Conservation (phyloP, 2,113 vertebrate species). For the Ramphastos sulfuratus region DNA sequence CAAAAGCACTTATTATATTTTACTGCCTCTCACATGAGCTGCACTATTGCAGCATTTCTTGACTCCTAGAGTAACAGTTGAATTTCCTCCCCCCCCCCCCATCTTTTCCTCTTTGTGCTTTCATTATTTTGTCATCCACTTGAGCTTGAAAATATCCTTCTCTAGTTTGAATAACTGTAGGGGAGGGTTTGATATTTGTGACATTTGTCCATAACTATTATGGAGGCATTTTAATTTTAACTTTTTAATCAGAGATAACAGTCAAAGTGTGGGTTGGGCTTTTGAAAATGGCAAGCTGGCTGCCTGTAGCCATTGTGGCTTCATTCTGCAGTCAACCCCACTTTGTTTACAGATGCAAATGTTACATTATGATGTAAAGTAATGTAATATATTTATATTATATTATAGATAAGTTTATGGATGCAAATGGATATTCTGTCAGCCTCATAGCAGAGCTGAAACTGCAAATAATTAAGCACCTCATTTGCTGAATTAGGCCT, state of each 20-base stretch:
- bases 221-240: conserved; percentile 29
- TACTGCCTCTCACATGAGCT: conserved; percentile 11
- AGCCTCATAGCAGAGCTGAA: neutral
- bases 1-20: conserved; percentile 9
- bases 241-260: conserved; percentile 21
- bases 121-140: neutral
- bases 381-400: neutral
- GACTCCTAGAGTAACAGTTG: neutral
- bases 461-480: neutral
- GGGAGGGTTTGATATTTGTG: neutral
- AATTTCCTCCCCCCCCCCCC: neutral
- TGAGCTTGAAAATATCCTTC: conserved; percentile 12
- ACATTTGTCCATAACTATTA: neutral
- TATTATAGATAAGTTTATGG: neutral
- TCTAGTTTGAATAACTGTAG: conserved; percentile 8
- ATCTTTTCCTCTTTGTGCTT: neutral
- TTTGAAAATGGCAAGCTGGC: neutral
- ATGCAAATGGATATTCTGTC: neutral
- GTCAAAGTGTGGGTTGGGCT: neutral
- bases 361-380: too few species aligned
- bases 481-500: neutral
- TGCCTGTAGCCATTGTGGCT: neutral
- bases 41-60: neutral
- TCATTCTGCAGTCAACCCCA: neutral
- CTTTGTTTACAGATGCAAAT: neutral